Evolutionary conservation across 1,140 invertebrate species (phyloP).

Genomic region (Gryon sp.): DNA sequence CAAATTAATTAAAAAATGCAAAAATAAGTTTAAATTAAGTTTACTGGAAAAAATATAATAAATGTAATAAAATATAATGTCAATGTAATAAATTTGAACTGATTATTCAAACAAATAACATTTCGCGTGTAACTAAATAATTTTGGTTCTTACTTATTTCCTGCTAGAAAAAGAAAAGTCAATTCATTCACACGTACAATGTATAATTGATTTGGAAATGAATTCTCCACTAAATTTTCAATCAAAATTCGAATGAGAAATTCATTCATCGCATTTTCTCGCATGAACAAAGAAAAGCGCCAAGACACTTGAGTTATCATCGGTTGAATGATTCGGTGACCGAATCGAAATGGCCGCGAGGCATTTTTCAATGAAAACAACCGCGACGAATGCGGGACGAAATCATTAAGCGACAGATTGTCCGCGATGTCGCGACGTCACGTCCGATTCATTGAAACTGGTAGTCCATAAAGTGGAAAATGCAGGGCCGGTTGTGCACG

Average conservation of each 20-base stretch:
- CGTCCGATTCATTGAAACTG: conserved; percentile 34
- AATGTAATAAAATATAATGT: too few species aligned
- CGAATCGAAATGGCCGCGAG: neutral
- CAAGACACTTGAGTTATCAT: neutral
- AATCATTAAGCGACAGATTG: conserved; percentile 43
- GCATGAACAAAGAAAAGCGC: conserved; percentile 1
- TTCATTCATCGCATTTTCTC: conserved; percentile 1
- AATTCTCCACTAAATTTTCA: too few species aligned
- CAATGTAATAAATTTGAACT: too few species aligned
- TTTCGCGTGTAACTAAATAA: too few species aligned
- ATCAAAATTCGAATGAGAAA: conserved; percentile 1
- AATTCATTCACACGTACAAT: too few species aligned
- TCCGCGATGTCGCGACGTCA: conserved; percentile 22
- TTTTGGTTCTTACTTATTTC: too few species aligned
- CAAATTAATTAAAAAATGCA: too few species aligned
- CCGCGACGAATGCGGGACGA: conserved; percentile 20
- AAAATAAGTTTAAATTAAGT: too few species aligned
- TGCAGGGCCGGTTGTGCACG: conserved; percentile 39
- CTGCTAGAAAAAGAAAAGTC: too few species aligned
- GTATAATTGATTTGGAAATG: too few species aligned
- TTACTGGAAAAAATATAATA: too few species aligned
- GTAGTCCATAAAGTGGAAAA: conserved; percentile 47
- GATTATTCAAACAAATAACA: too few species aligned
- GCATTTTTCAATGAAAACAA: conserved; percentile 13
- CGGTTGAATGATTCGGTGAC: neutral